phyloP scores from a whole-genome alignment of 1,140 invertebrate genomes.

The Piezodorus guildinii region DNA sequence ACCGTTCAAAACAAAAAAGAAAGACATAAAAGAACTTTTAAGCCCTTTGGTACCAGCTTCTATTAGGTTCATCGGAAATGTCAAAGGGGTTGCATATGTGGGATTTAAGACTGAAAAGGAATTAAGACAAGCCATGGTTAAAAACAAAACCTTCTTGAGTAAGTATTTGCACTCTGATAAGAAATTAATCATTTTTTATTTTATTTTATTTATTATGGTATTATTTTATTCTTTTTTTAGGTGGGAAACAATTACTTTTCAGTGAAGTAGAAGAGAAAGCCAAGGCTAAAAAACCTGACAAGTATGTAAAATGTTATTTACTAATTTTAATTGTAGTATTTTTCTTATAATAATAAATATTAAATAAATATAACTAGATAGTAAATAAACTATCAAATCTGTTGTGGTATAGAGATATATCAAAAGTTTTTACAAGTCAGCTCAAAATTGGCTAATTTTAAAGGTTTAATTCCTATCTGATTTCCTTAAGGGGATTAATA shows the following conservation, averaged over 20 bases:
- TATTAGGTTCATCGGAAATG: constrained; percentile 62
- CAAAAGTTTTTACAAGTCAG: no score
- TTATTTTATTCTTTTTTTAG: constrained; percentile 14
- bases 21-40: constrained; percentile 74
- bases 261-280: constrained; percentile 34
- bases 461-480: no score
- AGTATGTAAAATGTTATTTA: constrained; percentile 22
- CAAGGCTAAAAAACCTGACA: constrained; percentile 33
- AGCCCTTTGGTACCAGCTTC: constrained; percentile 63
- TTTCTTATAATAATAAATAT: no score
- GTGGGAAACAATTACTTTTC: constrained; percentile 27
- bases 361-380: no score
- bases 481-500: no score
- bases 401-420: no score
- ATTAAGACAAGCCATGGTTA: constrained; percentile 67
- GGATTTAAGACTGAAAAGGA: constrained; percentile 76
- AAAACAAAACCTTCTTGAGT: constrained; percentile 78
- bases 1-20: constrained; percentile 59
- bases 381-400: no score
- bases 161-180: constrained; percentile 31
- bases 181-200: neutral
- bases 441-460: no score
- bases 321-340: no score
- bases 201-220: no score
- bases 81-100: constrained; percentile 79